A percentile compares a stretch with the other conserved stretches of the same genome.
Evolutionary conservation across 2,113 vertebrate species (phyloP).

Genomic region (Menura novaehollandiae): DNA sequence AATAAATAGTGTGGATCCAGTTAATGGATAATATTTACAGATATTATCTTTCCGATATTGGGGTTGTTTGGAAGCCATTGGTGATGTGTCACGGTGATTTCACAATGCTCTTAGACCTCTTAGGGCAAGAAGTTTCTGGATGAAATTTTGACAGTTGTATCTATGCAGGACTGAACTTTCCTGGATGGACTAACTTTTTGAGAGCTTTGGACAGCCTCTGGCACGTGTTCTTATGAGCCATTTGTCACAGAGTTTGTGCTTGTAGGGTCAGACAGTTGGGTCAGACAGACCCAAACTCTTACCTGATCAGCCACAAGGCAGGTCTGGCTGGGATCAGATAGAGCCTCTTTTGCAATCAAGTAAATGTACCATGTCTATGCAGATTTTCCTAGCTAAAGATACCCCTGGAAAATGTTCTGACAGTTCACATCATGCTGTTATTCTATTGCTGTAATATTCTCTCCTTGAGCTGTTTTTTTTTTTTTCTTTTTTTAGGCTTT

Average conservation of each 20-base stretch:
- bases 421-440: background rate
- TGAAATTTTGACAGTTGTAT: background rate
- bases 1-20: background rate
- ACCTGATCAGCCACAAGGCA: background rate
- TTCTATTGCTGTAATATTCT: background rate
- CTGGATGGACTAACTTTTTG: background rate
- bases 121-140: background rate
- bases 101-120: background rate
- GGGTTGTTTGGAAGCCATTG: background rate
- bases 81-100: background rate
- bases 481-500: background rate
- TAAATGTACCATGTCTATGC: background rate
- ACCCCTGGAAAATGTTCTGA: background rate
- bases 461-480: background rate
- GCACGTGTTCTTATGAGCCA: background rate
- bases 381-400: background rate
- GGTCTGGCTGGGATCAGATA: background rate
- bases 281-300: background rate
- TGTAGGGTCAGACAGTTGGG: background rate
- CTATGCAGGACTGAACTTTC: background rate
- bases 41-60: background rate
- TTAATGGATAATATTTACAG: constrained; percentile 16
- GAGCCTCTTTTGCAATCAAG: background rate
- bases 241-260: background rate
- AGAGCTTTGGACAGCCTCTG: background rate